Percentiles rank a stretch among this genome's conserved stretches.
phyloP scores from a whole-genome alignment of 2,113 vertebrate genomes.

The Melanerpes aurifrons region DNA sequence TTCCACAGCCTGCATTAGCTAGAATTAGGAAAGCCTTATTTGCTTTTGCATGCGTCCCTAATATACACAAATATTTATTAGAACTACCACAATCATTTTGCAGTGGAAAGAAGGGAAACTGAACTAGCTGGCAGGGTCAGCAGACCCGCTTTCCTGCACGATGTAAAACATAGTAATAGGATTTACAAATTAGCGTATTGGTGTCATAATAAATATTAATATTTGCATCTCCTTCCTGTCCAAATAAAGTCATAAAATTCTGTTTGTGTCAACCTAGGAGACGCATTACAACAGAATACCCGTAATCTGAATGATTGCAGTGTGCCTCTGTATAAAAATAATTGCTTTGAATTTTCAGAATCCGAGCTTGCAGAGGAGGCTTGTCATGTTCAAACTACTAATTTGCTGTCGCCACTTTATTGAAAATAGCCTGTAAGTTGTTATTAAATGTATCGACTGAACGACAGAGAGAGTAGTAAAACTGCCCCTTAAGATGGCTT shows the following conservation, averaged over 20 bases:
- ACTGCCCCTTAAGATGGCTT: conserved; percentile 92
- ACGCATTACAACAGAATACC: conserved; percentile 74
- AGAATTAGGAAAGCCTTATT: conserved; percentile 69
- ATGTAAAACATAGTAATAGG: conserved; percentile 56
- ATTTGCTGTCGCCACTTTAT: conserved; percentile 90
- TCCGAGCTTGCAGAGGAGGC: conserved; percentile 84
- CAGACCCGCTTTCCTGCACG: conserved; percentile 55
- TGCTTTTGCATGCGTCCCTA: conserved; percentile 44
- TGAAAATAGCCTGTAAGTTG: conserved; percentile 90
- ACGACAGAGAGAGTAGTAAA: conserved; percentile 89
- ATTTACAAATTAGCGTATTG: conserved; percentile 74
- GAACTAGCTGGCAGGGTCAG: conserved; percentile 66
- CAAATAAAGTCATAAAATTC: conserved; percentile 79
- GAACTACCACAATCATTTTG: conserved; percentile 58
- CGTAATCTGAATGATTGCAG: conserved; percentile 79
- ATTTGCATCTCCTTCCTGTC: conserved; percentile 76
- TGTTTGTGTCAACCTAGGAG: conserved; percentile 74
- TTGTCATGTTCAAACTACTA: conserved; percentile 89
- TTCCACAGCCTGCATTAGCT: conserved; percentile 53
- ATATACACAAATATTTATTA: conserved; percentile 76
- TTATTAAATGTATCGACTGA: conserved; percentile 93
- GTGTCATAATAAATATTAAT: conserved; percentile 77
- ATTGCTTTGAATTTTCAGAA: conserved; percentile 86
- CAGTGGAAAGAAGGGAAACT: conserved; percentile 7
- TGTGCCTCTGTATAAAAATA: conserved; percentile 82